phyloP scores from a whole-genome alignment of 2,113 vertebrate genomes.

The Calyptomena viridis region DNA sequence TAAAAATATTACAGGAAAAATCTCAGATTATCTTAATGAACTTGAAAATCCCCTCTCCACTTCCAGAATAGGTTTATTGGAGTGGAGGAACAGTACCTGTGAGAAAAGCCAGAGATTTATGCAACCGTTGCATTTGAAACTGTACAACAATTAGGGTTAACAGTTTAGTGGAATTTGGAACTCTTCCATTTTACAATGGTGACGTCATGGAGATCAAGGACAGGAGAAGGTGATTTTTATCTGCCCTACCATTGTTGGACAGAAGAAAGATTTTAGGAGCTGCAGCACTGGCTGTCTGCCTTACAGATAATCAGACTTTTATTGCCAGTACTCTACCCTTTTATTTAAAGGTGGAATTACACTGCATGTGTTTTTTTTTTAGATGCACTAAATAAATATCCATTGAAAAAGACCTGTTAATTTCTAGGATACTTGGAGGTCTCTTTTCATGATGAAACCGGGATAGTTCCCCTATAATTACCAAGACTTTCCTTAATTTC shows the following conservation, averaged over 20 bases:
- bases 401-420: neutral
- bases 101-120: conserved; percentile 41
- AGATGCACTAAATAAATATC: neutral
- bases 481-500: neutral
- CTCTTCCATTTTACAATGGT: neutral
- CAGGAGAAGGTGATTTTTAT: neutral
- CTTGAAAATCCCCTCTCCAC: neutral
- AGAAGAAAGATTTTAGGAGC: neutral
- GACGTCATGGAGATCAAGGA: conserved; percentile 24
- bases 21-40: neutral
- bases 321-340: neutral
- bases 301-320: neutral
- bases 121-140: neutral
- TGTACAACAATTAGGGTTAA: neutral
- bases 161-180: neutral
- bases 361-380: neutral
- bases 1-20: conserved; percentile 15
- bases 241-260: neutral
- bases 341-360: neutral
- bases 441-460: neutral
- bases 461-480: neutral
- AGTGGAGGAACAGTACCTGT: conserved; percentile 1
- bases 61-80: neutral
- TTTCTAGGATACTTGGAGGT: neutral
- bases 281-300: neutral